Evolutionary conservation across 2,113 vertebrate genomes (phyloP), one percentile per base, ranked within the genome.

Genomic region (Notarius quadriscutis): DNA sequence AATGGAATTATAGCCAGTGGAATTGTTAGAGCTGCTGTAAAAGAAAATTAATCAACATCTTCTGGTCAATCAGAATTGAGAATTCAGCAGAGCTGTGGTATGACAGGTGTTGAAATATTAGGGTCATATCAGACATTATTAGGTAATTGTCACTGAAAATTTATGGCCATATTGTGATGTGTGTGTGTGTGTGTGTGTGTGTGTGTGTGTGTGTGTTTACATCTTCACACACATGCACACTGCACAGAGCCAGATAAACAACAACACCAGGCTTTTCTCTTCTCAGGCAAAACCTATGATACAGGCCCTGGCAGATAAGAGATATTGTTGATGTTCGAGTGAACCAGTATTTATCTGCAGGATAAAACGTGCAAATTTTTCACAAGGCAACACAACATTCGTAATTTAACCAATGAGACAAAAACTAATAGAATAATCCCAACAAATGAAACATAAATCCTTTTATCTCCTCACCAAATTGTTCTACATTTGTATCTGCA

Each of bases 221-320:
- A 81, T 55, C 51, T 77, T 60, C 63, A 80, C 62, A 84, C 71
- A 74, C 86, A 89, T 75, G 85, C 85, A 88, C 85, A 86, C 51
- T 74, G 78, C 82, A 83, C 82, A 81, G 84, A 84, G 69, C 60
- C 65, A 88, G 88, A 89, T 89, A 86, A 90, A 91, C 86, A 90
- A 87, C 83, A 86, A 84, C 86, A 89, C 57, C 82, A 81, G 74
- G 62, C 88, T 62, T 34, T 85, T 83, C 55, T 86, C 80, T 91
- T 92, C 89, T 91, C 91, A 92, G 85, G 90, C 91, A 84, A 89
- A 89, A 90, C 84, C 90, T 85, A 87, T 90, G 90, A 91, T 89
- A 88, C 89, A 90, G 87, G 34, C 53, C 2, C 41, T 69, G 41
- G 58, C 77, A 89, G n/a, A n/a, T n/a, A 63, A 86, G 86, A 91